phyloP scores from a whole-genome alignment of 1,140 invertebrate genomes.

The Drosophila arizonae region DNA sequence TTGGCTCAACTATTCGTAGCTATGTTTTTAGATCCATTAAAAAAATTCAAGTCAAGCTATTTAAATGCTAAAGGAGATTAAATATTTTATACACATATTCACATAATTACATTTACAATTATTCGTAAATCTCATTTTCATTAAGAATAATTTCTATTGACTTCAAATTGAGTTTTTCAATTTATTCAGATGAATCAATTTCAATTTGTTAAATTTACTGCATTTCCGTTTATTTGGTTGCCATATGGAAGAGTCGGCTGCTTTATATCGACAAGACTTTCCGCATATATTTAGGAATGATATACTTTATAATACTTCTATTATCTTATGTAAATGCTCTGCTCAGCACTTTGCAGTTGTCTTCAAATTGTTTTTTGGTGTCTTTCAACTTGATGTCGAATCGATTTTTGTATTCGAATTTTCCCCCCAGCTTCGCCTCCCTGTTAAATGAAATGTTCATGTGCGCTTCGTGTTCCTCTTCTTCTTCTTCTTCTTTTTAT shows the following conservation, averaged over 20 bases:
- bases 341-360: slow-evolving; percentile 32
- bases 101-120: too few species aligned
- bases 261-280: not conserved
- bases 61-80: too few species aligned
- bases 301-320: not conserved
- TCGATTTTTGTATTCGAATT: slow-evolving; percentile 60
- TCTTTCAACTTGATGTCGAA: slow-evolving; percentile 54
- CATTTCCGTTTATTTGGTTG: not conserved
- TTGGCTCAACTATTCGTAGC: too few species aligned
- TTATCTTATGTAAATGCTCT: slow-evolving; percentile 5
- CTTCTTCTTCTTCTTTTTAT: slow-evolving; percentile 43
- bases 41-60: too few species aligned
- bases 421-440: slow-evolving; percentile 7
- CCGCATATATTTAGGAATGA: not conserved
- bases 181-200: too few species aligned
- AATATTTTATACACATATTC: too few species aligned
- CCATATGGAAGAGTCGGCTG: not conserved
- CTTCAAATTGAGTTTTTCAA: too few species aligned
- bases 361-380: slow-evolving; percentile 22
- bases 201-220: too few species aligned
- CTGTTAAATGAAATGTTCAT: slow-evolving; percentile 28
- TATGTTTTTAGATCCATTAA: too few species aligned
- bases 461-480: slow-evolving; percentile 39
- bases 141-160: too few species aligned
- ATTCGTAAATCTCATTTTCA: too few species aligned